Base-by-base conservation (phyloP, 64 coral and sea anemone species). In the Montipora efflorescens region DNA sequence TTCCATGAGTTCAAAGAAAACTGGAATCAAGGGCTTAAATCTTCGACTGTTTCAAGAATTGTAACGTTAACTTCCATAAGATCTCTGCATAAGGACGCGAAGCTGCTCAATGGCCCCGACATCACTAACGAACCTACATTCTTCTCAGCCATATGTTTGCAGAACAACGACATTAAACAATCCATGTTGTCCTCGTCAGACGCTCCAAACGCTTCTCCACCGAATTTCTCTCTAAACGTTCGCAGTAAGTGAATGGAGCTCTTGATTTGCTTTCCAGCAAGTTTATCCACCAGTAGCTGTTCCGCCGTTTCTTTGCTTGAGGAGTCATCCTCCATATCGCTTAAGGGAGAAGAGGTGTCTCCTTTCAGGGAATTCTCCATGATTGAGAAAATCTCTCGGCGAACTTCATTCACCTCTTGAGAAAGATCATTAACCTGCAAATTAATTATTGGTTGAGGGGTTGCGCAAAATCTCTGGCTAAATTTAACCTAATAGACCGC, bases 161-260 rank as follows among this genome's bases (percentile, higher is more conserved):
- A 95, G 61, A 89, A 98, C 10, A 98, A 15, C 6, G 96, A 82
- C 52, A 94, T 55, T 70, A 98, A 25, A 46, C 81, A 78, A 59
- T 98, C 96, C 21, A 95, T 58, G 70, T 95, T 98, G 77, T 98
- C 96, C 51, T 98, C 96, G 7, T 98, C 93, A 0, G 96, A 95
- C 5, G 11, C 83, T 5, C 96, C 96, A 52, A 98, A 95, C 57
- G 74, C 59, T 47, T 98, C 92, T 2, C 89, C 96, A 8, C 66
- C 87, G 10, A 94, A 73, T 76, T 92, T 89, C 77, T 92, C 93
- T 11, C 95, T 85, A 47, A 91, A 91, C 3, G 90, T 77, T 45
- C 95, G 88, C 18, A 97, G 43, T 11, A 97, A 72, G 59, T 95
- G 88, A 0, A 97, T 86, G 13, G 96, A 93, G 7, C 75, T 67